Percentiles rank a stretch among this genome's conserved stretches.
These are phyloP conservation scores for Lates calcarifer DNA, from an alignment of 2,113 vertebrate genomes.

Conservation along the genomic window DNA sequence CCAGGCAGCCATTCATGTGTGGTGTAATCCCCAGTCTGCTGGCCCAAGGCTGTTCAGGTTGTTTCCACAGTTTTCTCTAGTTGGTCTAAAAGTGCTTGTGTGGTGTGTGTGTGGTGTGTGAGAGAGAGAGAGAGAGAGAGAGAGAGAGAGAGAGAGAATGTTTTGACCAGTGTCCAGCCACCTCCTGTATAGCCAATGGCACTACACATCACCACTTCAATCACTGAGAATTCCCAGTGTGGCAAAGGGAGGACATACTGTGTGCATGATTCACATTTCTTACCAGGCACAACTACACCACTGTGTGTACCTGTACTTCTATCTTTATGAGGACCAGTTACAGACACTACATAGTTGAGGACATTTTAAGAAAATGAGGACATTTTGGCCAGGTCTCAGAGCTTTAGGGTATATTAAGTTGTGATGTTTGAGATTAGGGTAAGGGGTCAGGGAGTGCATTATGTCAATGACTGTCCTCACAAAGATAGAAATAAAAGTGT, in stretches of 20 bases:
- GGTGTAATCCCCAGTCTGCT: slow-evolving; percentile 22
- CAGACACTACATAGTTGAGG: no score
- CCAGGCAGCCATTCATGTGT: slow-evolving; percentile 41
- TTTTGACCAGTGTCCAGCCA: slow-evolving; percentile 55
- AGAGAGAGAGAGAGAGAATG: no score
- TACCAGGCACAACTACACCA: slow-evolving; percentile 21
- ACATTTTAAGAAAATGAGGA: no score
- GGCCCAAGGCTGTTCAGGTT: slow-evolving; percentile 53
- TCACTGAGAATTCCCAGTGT: slow-evolving; percentile 23
- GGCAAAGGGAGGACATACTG: slow-evolving; percentile 1
- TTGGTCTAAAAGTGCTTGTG: slow-evolving; percentile 36
- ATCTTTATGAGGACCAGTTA: no score
- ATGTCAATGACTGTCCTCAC: no score
- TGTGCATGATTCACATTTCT: slow-evolving; percentile 45
- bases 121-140: no score
- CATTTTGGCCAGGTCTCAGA: no score
- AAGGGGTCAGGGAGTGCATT: no score
- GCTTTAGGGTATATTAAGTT: no score
- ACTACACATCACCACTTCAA: slow-evolving; percentile 24
- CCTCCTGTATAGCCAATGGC: slow-evolving; percentile 63
- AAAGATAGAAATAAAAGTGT: background rate
- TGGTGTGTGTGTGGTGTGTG: background rate
- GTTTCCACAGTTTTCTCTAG: slow-evolving; percentile 52
- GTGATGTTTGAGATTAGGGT: no score
- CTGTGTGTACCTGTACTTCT: background rate